Base-by-base conservation (phyloP, 64 coral and sea anemone species). In the Pocillopora damicornis region DNA sequence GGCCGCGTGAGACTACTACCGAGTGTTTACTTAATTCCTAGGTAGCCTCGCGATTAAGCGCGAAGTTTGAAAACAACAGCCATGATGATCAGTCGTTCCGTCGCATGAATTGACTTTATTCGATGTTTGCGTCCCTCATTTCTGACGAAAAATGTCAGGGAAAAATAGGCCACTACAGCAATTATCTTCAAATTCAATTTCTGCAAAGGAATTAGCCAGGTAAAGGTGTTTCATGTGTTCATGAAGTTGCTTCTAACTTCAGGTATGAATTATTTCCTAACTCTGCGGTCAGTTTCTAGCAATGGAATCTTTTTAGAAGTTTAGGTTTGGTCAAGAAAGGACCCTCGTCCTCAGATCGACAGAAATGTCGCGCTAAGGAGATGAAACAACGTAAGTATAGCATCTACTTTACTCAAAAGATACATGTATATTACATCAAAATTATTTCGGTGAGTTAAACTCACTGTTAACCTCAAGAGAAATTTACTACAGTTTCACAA, bases 151-250 rank as follows among this genome's bases (percentile, higher is more conserved):
- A 16, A 85, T 85, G 81, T 56, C 81, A 72, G 36, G 36, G 13
- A 85, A 85, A 57, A 63, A 65, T 13, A 85, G 20, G n/a, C 20
- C 64, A 56, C 37, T 85, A 5, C 81, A 73, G 22, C 63, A 68
- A 20, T 58, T 85, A 73, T 34, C 64, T 58, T 51, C 63, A 51
- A 72, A 85, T 45, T 18, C 65, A 42, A 13, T 72, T 72, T 58
- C 81, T 73, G 65, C 81, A 18, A 85, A 85, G 56, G 81, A 85
- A 56, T 73, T 85, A 26, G 81, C 81, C 14, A 85, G 65, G 81
- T 85, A 85, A 85, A 9, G 42, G 67, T 14, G 51, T 25, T 79
- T 60, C 25, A 60, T 13, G 0, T 0, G 23, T 1, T 58, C 16
- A 16, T 17, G 1, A 51, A 51, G 7, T 51, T 2, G 42, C 42